phyloP scores from a whole-genome alignment of 2,888 invertebrate species.

The Alviniconcha strummeri region DNA sequence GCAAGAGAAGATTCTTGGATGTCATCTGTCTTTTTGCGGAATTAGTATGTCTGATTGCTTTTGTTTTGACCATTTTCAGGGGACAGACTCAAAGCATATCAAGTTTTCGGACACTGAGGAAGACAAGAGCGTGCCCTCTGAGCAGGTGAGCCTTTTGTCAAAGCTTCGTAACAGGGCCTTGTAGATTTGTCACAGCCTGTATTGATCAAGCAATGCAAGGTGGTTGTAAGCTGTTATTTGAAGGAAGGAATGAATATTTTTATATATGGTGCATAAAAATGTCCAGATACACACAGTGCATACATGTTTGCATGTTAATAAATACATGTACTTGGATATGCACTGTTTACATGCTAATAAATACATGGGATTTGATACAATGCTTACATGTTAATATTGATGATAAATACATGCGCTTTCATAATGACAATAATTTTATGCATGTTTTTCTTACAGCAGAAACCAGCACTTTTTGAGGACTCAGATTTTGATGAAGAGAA shows the following conservation, averaged over 20 bases:
- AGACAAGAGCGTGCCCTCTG: not conserved
- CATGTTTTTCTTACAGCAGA: not conserved
- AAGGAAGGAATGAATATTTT: not conserved
- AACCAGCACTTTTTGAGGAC: not conserved
- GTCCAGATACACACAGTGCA: too few species aligned
- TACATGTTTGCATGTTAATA: not conserved
- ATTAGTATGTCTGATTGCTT: not conserved
- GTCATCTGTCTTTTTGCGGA: not conserved
- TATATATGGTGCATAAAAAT: too few species aligned
- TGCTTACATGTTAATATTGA: not conserved
- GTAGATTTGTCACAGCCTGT: not conserved
- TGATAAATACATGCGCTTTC: not conserved
- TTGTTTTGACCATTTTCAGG: not conserved
- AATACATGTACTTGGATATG: not conserved
- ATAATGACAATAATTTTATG: not conserved
- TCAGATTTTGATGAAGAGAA: conserved; percentile 68
- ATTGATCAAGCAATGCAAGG: not conserved
- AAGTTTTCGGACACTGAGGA: conserved; percentile 7
- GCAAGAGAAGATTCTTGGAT: too few species aligned
- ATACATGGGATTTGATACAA: not conserved
- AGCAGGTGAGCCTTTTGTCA: not conserved
- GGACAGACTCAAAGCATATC: conserved; percentile 14
- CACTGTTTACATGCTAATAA: not conserved
- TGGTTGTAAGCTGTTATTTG: not conserved
- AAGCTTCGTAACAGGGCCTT: too few species aligned